Percentiles rank a stretch among this genome's conserved stretches.
Evolutionary conservation across 2,797 vertebrate genomes (phyloP).

Genomic region (Rallus crepitans): DNA sequence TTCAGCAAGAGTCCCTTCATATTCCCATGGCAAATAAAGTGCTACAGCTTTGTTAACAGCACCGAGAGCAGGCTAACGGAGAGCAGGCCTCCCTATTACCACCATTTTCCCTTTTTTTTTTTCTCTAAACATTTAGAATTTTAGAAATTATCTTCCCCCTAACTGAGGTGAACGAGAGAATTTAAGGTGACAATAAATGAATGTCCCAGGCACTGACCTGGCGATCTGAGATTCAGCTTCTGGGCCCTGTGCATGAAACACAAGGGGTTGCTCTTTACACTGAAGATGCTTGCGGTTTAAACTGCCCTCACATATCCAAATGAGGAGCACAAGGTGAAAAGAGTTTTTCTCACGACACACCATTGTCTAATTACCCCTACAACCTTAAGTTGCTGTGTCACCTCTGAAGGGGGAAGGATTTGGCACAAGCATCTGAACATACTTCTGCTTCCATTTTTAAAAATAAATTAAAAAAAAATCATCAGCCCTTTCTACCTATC

Average conservation of each 20-base stretch:
- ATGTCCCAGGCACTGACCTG: accelerated
- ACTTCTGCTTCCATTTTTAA: neutral
- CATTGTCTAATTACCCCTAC: neutral
- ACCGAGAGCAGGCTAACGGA: neutral
- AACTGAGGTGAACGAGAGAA: neutral
- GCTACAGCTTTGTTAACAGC: neutral
- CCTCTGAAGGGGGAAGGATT: neutral
- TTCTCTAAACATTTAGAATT: neutral
- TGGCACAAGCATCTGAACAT: neutral
- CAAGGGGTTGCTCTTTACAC: neutral
- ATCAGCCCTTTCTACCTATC: neutral
- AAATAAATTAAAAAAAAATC: neutral
- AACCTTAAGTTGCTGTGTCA: neutral
- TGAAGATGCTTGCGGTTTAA: neutral
- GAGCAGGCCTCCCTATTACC: too few relatives aligned
- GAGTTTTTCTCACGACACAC: neutral
- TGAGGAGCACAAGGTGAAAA: accelerated
- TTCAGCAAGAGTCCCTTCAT: neutral
- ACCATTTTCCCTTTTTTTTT: neutral
- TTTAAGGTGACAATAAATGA: neutral
- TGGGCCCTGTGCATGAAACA: neutral
- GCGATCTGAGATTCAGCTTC: accelerated
- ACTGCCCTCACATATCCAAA: neutral
- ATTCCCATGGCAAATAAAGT: neutral
- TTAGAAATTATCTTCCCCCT: neutral